These are phyloP conservation scores for Chaetophractus vellerosus DNA, from an alignment of 2,797 vertebrate species.

Conservation along the genomic window DNA sequence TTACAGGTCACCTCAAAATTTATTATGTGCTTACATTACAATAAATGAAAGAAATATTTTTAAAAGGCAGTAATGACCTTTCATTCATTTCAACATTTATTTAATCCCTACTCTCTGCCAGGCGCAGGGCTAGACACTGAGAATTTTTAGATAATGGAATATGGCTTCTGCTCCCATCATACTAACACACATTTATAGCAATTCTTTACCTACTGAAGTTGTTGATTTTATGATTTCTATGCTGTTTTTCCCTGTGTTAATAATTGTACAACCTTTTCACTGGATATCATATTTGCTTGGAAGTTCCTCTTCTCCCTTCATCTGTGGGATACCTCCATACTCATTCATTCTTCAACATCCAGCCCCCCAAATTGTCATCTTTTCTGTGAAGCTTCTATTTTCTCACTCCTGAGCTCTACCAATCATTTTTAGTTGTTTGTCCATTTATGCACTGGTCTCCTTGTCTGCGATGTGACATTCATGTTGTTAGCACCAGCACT, in stretches of 20 bases:
- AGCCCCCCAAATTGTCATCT: neutral
- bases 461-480: conserved; percentile 26
- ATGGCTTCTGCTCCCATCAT: neutral
- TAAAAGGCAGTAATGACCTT: neutral
- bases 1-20: conserved; percentile 17
- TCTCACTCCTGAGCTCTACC: neutral
- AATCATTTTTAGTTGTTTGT: neutral
- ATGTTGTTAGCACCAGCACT: neutral
- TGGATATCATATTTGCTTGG: neutral
- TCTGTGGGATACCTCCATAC: neutral
- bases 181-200: neutral
- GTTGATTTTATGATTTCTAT: conserved; percentile 34
- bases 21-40: neutral
- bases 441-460: neutral
- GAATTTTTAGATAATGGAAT: conserved; percentile 24
- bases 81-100: conserved; percentile 31
- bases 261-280: neutral
- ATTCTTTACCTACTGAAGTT: conserved; percentile 50
- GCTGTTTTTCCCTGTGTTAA: neutral
- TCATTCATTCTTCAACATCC: neutral
- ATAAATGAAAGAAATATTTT: neutral
- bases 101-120: neutral
- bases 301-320: neutral
- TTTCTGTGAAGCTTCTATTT: neutral
- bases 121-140: neutral